phyloP scores from a whole-genome alignment of 1,140 invertebrate genomes.

The Zeugodacus cucurbitae region DNA sequence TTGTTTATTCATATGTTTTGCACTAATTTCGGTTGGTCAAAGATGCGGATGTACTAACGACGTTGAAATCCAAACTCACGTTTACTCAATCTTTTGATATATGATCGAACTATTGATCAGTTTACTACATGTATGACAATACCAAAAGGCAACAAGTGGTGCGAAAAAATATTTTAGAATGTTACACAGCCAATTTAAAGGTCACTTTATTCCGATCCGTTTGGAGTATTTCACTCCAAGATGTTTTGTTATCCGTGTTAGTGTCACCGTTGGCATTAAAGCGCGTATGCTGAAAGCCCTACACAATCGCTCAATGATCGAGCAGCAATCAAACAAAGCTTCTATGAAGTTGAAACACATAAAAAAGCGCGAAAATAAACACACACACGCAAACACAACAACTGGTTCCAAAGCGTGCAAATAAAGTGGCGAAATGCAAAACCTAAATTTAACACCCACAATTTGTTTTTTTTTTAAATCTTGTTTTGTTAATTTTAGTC shows the following conservation, averaged over 20 bases:
- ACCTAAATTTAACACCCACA: not conserved
- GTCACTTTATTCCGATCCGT: not conserved
- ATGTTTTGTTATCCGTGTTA: not conserved
- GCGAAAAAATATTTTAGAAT: too few relatives aligned
- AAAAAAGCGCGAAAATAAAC: not conserved
- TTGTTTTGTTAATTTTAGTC: not conserved
- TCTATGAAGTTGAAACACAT: not conserved
- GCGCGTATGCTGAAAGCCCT: not conserved
- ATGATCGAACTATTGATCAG: not conserved
- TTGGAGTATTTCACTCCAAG: not conserved
- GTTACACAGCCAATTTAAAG: too few relatives aligned
- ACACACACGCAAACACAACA: not conserved
- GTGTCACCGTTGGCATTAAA: not conserved
- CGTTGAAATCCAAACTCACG: not conserved
- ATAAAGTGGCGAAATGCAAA: not conserved
- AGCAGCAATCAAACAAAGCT: not conserved
- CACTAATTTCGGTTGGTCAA: not conserved
- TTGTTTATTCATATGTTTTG: slow-evolving; percentile 23
- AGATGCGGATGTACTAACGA: too few relatives aligned
- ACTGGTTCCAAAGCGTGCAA: not conserved
- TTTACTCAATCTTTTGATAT: not conserved
- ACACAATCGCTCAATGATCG: not conserved
- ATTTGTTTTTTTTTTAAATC: not conserved
- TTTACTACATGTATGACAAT: not conserved
- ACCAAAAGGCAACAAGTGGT: not conserved